Evolutionary conservation across 2,113 vertebrate genomes (phyloP).

Genomic region (Toxostoma redivivum): DNA sequence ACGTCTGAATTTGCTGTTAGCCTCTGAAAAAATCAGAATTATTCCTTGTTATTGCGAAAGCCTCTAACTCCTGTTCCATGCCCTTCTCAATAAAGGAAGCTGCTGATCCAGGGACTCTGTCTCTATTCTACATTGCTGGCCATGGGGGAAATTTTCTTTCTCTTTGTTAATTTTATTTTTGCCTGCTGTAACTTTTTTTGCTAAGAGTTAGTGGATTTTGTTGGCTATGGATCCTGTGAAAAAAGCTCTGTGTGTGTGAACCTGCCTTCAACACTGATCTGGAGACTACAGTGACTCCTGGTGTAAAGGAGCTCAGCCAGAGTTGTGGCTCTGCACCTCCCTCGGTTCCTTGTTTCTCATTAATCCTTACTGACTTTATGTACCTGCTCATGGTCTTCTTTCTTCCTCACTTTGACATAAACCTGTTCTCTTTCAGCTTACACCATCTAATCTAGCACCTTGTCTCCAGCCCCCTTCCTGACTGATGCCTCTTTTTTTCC

Average conservation of each 20-base stretch:
- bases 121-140: neutral
- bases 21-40: neutral
- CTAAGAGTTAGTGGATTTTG: neutral
- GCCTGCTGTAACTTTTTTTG: neutral
- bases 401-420: neutral
- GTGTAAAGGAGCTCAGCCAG: neutral
- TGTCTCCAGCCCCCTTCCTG: neutral
- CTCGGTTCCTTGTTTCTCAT: neutral
- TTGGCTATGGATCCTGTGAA: fast-evolving
- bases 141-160: neutral
- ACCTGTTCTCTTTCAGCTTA: neutral
- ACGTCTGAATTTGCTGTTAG: neutral
- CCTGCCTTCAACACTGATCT: neutral
- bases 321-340: fast-evolving
- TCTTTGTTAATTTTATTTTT: neutral
- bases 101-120: neutral
- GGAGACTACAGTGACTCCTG: neutral
- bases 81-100: neutral
- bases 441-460: neutral
- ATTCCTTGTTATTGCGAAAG: neutral
- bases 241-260: neutral
- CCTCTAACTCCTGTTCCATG: neutral
- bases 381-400: neutral
- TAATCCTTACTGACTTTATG: neutral
- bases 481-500: neutral